Conservation (phyloP, 37 sponge, comb jelly and placozoan species). For the Theonella swinhoei region DNA sequence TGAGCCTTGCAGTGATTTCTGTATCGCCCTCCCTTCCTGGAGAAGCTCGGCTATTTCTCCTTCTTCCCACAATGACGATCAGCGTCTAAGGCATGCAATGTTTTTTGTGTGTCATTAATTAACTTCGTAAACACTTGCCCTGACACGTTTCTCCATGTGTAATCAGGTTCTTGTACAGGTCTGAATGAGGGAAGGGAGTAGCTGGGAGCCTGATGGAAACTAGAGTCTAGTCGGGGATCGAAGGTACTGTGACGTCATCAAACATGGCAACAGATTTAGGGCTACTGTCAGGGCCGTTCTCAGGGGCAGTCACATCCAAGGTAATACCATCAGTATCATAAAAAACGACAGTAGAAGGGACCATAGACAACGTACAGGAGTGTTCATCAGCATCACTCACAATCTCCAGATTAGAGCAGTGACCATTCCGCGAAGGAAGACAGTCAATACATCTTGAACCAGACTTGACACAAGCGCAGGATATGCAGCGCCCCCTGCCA, state of each 20-base stretch:
- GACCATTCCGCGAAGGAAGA: too few relatives aligned
- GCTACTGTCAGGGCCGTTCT: too few relatives aligned
- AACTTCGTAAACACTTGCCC: neutral
- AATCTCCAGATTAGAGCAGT: too few relatives aligned
- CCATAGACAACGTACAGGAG: too few relatives aligned
- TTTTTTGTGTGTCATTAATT: constrained; percentile 17
- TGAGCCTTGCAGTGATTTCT: constrained; percentile 6
- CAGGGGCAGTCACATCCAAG: too few relatives aligned
- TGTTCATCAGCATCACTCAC: too few relatives aligned
- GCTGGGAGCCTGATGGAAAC: neutral
- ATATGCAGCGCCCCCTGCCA: too few relatives aligned
- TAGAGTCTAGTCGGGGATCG: too few relatives aligned
- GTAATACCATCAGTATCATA: too few relatives aligned
- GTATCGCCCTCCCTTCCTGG: constrained; percentile 15
- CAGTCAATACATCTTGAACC: too few relatives aligned
- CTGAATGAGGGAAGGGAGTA: constrained; percentile 1
- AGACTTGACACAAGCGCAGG: too few relatives aligned
- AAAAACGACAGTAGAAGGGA: too few relatives aligned
- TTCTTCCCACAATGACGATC: constrained; percentile 8
- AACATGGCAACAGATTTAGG: neutral
- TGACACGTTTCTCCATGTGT: constrained; percentile 7
- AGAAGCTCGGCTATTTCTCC: constrained; percentile 10
- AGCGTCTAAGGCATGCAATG: constrained; percentile 7
- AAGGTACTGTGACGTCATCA: neutral
- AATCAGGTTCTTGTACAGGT: neutral